Evolutionary conservation across 2,113 vertebrate species (phyloP), one percentile per base, ranked within the genome.

Genomic region (Coryphaenoides rupestris): DNA sequence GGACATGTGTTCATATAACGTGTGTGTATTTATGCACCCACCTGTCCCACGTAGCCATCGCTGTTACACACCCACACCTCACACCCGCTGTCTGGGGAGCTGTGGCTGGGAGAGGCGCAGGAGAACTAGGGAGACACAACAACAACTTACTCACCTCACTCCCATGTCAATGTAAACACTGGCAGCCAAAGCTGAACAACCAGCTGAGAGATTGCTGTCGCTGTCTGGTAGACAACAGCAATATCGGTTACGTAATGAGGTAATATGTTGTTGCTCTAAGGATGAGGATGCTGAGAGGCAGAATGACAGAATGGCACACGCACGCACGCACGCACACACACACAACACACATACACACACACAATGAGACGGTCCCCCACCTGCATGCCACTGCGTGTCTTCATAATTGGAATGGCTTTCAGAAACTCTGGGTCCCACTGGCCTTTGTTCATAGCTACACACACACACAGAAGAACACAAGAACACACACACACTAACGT

Each of bases 21-120:
- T 55, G 2, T 55, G 21, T 55, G 21, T 22, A 21, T 22, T 17
- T 26, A 57, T 28, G 14, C 12, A 56, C 94, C 94, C 17, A 99
- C 96, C 91, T 99, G 96, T 19, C 96, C 97, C 58, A 99, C 97
- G 12, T 98, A 99, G 33, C 96, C 96, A 0, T 99, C 97, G 0
- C 96, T 99, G 88, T 99, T 99, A 72, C 97, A 99, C 61, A 99
- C 97, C 97, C 97, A 99, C 14, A 99, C 97, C 65, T 99, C 96
- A 0, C 93, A 94, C 0, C 91, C 86, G 21, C 92, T 95, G 76
- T 99, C 95, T 0, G 92, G 91, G 62, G 89, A 90, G 87, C 92
- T 95, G 66, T 94, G 93, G 80, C 96, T 98, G n/a, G 97, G 96
- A 12, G 97, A 96, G 0, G 97, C 96, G 0, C 97, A 99, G 0